Percentiles rank a stretch among this genome's conserved stretches.
Conservation (phyloP, 2,113 vertebrate genomes). For the Oryzias curvinotus region DNA sequence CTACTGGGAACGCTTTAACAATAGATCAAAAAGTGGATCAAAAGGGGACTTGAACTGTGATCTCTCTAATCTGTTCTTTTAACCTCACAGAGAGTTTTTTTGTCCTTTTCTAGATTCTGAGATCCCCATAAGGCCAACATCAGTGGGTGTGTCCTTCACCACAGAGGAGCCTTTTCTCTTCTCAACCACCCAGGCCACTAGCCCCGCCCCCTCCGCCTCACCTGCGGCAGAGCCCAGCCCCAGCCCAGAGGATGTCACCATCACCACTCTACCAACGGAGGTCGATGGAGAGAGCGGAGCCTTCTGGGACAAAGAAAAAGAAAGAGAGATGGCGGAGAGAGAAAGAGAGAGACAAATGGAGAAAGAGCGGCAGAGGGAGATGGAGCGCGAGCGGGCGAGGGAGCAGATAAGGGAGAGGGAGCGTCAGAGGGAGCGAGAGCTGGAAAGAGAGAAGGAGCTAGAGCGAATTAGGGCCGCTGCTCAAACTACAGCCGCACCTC, state of each 20-base stretch:
- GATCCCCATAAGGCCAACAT: slow-evolving; percentile 59
- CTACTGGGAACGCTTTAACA: too few relatives aligned
- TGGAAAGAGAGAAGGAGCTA: slow-evolving; percentile 55
- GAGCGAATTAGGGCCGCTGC: slow-evolving; percentile 58
- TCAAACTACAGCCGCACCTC: slow-evolving; percentile 65
- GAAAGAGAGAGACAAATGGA: slow-evolving; percentile 36
- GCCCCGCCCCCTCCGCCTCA: slow-evolving; percentile 75
- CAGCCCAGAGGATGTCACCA: slow-evolving; percentile 49
- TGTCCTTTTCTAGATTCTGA: slow-evolving; percentile 63
- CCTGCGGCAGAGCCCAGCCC: slow-evolving; percentile 78
- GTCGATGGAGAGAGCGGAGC: slow-evolving; percentile 63
- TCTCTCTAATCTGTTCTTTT: background rate
- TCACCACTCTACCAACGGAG: slow-evolving; percentile 53
- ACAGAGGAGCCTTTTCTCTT: slow-evolving; percentile 74
- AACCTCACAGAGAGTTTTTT: background rate
- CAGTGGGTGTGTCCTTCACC: slow-evolving; percentile 59
- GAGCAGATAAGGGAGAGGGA: slow-evolving; percentile 49
- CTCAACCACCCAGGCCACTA: slow-evolving; percentile 79
- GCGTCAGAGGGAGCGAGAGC: slow-evolving; percentile 43
- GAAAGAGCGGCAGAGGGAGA: slow-evolving; percentile 46
- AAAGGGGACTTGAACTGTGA: too few relatives aligned
- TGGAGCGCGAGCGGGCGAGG: slow-evolving; percentile 48
- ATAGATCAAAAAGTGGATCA: too few relatives aligned
- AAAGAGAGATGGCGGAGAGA: slow-evolving; percentile 41
- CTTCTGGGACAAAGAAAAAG: slow-evolving; percentile 52